Evolutionary conservation across 2,888 invertebrate species (phyloP).

Genomic region (Drosophila antonietae): DNA sequence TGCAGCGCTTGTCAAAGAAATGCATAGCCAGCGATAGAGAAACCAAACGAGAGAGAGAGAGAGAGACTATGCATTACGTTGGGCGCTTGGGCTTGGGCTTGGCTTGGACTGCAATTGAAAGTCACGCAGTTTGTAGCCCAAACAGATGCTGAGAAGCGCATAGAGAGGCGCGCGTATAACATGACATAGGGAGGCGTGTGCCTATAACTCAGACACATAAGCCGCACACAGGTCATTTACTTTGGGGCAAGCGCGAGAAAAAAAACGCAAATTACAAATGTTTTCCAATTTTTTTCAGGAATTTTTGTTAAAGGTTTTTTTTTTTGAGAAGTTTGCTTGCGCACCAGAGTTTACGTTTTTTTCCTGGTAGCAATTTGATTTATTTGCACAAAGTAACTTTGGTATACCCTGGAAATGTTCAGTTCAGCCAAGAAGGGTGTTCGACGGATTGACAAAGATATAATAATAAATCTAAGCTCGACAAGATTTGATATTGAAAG

Average conservation of each 20-base stretch:
- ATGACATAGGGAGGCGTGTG: not conserved
- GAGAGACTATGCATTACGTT: not conserved
- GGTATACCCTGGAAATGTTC: not conserved
- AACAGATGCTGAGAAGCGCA: conserved; percentile 22
- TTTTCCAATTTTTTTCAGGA: conserved; percentile 4
- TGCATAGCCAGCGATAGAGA: not conserved
- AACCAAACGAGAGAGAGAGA: conserved; percentile 1
- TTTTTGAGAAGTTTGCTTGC: conserved; percentile 7
- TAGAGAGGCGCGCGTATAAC: not conserved
- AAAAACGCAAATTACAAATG: conserved; percentile 7
- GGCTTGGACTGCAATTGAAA: conserved; percentile 33
- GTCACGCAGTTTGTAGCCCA: conserved; percentile 43
- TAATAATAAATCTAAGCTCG: too few species aligned
- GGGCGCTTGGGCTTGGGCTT: not conserved
- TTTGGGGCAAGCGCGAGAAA: conserved; percentile 20
- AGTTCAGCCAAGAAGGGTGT: not conserved
- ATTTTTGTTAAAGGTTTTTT: conserved; percentile 4
- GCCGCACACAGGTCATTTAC: conserved; percentile 45
- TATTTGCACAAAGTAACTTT: conserved; percentile 44
- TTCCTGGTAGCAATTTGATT: conserved; percentile 62
- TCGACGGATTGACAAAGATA: too few species aligned
- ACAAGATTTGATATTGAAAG: not conserved
- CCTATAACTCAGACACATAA: conserved; percentile 8
- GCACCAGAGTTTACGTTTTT: conserved; percentile 1
- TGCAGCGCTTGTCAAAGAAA: conserved; percentile 42